phyloP scores from a whole-genome alignment of 2,888 invertebrate species.

The Lacanobia wlatinum region DNA sequence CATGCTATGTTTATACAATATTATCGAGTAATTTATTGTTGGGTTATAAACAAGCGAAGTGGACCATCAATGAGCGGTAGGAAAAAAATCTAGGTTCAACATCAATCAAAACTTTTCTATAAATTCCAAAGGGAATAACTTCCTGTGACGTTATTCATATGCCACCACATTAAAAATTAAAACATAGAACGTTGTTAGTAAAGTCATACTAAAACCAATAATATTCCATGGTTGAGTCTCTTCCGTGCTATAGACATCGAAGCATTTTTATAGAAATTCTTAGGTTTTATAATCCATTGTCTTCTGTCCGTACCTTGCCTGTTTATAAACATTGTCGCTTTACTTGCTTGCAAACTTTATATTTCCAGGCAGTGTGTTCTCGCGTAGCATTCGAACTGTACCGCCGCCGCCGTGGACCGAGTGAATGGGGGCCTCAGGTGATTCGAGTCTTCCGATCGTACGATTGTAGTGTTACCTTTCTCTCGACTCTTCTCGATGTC shows the following conservation, averaged over 20 bases:
- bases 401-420: conserved; percentile 64
- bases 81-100: background rate
- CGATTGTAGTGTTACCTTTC: conserved; percentile 73
- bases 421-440: conserved; percentile 74
- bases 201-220: conserved; percentile 37
- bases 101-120: background rate
- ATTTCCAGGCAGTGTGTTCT: conserved; percentile 75
- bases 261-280: conserved; percentile 64
- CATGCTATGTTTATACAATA: background rate
- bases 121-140: too few relatives aligned
- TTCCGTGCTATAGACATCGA: conserved; percentile 31
- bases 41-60: background rate
- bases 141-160: too few relatives aligned
- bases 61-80: background rate
- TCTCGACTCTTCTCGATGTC: conserved; percentile 72
- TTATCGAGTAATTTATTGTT: background rate
- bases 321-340: conserved; percentile 84
- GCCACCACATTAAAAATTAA: too few relatives aligned
- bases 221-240: conserved; percentile 31
- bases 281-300: conserved; percentile 69
- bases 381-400: conserved; percentile 74
- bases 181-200: conserved; percentile 23
- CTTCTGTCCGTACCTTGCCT: conserved; percentile 77
- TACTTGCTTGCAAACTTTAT: conserved; percentile 77
- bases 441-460: conserved; percentile 72